Base-by-base conservation (phyloP, 1,140 invertebrate species). In the Drosophila arizonae region DNA sequence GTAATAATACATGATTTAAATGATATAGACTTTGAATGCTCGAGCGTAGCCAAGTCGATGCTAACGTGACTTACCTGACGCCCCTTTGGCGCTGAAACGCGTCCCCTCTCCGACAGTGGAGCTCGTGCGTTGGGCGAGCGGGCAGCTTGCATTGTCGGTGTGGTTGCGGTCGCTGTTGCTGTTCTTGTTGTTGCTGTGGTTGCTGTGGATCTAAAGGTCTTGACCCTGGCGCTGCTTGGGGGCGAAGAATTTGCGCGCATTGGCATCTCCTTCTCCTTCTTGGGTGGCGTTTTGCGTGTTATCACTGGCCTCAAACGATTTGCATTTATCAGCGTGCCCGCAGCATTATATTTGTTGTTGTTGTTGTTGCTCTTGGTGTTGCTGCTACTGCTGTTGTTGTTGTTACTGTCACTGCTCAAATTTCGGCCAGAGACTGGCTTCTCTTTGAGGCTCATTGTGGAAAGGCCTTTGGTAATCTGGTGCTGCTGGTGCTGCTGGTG, bases 271-370 rank as follows among this genome's bases (percentile, higher is more conserved):
- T 17, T 72, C 24, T 61, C 73, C 55, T 8, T 41, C 6, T 17
- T 58, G 10, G 69, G 64, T 28, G 82, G 82, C 11, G 82, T 76
- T 21, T 86, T 86, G 33, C 65, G 54, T 10, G 76, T 81, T 6
- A 86, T 46, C 58, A 86, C 79, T 0, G 82, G 82, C 41, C 76
- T 87, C 0, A 86, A 45, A 33, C 76, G 76, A 54, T 76, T 85
- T 0, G 55, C 60, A 55, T 46, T 55, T 6, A 3, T 28, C 26
- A 21, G 33, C 3, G 52, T 41, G 8, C 74, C 54, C 1, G 66
- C 15, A 1, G 72, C 30, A 30, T 33, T 72, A 1, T 69, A 87
- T 66, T 81, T 86, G 21, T 10, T 39, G 64, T 6, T 48, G 55
- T 9, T 72, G 69, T 26, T 61, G 43, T 36, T 36, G 33, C 2